Conservation (phyloP, 2,113 vertebrate genomes). For the Mustela lutreola region DNA sequence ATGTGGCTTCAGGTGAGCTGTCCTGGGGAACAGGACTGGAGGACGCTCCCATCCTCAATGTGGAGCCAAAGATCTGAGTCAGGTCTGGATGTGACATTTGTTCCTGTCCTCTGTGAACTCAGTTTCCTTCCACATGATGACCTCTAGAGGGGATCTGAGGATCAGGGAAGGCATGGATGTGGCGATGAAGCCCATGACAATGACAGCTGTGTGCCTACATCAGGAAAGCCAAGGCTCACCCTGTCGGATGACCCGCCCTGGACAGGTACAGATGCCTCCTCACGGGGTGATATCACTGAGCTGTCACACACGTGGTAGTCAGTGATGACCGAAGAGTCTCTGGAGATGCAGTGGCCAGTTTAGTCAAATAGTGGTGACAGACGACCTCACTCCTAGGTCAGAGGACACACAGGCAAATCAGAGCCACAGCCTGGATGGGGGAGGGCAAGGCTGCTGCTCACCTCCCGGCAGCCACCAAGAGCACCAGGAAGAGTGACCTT, state of each 20-base stretch:
- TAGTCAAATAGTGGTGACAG: background rate
- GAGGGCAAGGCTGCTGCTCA: background rate
- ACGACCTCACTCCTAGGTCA: background rate
- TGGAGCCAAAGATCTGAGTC: background rate
- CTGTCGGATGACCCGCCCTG: background rate
- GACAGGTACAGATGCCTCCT: background rate
- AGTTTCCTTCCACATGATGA: background rate
- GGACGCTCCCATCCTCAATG: background rate
- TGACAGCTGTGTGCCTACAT: background rate
- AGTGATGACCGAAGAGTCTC: background rate
- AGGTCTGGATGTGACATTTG: background rate
- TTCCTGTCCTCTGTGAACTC: background rate
- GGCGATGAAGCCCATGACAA: background rate
- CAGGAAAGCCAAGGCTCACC: background rate
- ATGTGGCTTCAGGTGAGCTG: background rate
- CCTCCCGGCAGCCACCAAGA: background rate
- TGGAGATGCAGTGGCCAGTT: background rate
- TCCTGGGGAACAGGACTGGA: background rate
- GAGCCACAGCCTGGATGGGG: background rate
- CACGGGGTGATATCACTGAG: rapidly evolving
- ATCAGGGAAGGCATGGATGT: background rate
- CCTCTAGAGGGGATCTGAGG: background rate
- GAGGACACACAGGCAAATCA: background rate
- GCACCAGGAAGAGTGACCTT: background rate
- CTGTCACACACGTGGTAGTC: background rate